Conservation (phyloP, 2,888 invertebrate genomes). For the Aradus depressus region DNA sequence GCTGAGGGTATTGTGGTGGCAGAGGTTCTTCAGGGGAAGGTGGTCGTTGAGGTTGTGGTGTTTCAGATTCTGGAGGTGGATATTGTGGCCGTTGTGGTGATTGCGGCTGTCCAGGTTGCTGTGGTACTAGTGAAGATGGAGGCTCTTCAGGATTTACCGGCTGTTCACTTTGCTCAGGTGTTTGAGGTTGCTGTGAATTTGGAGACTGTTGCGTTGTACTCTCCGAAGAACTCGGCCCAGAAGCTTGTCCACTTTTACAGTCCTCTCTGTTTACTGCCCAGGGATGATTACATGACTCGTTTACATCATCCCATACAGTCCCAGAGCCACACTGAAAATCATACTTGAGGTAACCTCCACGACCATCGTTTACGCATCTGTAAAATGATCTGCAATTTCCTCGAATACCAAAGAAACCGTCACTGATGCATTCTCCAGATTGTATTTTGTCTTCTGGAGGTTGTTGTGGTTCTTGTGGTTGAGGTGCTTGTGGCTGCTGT, state of each 20-base stretch:
- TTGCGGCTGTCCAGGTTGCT: slow-evolving; percentile 12
- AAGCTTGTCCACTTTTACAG: slow-evolving; percentile 19
- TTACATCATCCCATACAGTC: slow-evolving; percentile 47
- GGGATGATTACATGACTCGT: slow-evolving; percentile 54
- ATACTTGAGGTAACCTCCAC: slow-evolving; percentile 37
- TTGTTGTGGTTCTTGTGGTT: not conserved
- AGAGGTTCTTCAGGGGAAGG: slow-evolving; percentile 12
- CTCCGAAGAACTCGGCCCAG: not conserved
- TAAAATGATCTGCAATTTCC: slow-evolving; percentile 38
- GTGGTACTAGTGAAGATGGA: not conserved
- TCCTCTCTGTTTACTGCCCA: slow-evolving; percentile 42
- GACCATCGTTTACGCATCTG: slow-evolving; percentile 35
- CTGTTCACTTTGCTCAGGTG: too few relatives aligned
- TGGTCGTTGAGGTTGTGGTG: not conserved
- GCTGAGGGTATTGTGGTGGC: slow-evolving; percentile 12
- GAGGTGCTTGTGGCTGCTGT: slow-evolving; percentile 1
- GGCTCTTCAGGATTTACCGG: not conserved
- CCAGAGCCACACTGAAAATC: slow-evolving; percentile 46
- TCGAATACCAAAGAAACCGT: slow-evolving; percentile 32
- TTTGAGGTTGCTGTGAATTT: slow-evolving; percentile 9
- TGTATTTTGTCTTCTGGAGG: slow-evolving; percentile 15
- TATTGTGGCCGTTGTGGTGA: slow-evolving; percentile 10
- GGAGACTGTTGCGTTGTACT: not conserved
- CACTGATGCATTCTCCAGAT: slow-evolving; percentile 26
- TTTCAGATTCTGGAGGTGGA: slow-evolving; percentile 2